Conservation (phyloP, 2,888 invertebrate genomes). For the Perdita meconis region DNA sequence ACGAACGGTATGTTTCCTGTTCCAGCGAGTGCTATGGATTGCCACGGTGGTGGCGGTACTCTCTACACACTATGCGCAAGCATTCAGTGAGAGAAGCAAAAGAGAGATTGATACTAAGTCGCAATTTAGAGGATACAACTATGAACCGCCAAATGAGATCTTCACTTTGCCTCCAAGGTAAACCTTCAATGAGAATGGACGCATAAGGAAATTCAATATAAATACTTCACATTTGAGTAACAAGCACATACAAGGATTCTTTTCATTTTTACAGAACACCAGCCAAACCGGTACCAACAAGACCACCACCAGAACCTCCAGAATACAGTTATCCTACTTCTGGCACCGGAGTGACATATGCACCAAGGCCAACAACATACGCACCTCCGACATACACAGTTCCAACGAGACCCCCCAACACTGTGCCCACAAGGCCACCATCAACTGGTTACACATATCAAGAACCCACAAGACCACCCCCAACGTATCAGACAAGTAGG, state of each 20-base stretch:
- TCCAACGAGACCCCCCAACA: neutral
- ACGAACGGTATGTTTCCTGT: conserved; percentile 33
- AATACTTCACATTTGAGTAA: too few species aligned
- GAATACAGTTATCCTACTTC: conserved; percentile 15
- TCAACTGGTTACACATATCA: conserved; percentile 39
- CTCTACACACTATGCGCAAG: conserved; percentile 76
- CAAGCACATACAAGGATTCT: neutral
- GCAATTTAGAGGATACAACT: conserved; percentile 78
- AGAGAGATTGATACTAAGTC: conserved; percentile 78
- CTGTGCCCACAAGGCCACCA: conserved; percentile 32
- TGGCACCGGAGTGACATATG: neutral
- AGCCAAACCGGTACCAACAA: conserved; percentile 25
- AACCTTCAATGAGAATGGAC: conserved; percentile 55
- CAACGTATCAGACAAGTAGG: conserved; percentile 79
- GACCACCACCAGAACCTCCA: conserved; percentile 45
- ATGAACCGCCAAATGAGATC: conserved; percentile 73
- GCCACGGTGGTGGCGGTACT: conserved; percentile 80
- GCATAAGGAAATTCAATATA: neutral
- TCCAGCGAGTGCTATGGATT: conserved; percentile 80
- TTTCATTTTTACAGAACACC: conserved; percentile 38
- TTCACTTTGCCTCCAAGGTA: conserved; percentile 77
- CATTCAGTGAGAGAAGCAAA: conserved; percentile 77
- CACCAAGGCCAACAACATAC: neutral
- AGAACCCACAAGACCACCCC: conserved; percentile 68
- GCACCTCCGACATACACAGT: neutral